Base-by-base conservation (phyloP, 1,140 invertebrate species). In the Psilanteris sp. region DNA sequence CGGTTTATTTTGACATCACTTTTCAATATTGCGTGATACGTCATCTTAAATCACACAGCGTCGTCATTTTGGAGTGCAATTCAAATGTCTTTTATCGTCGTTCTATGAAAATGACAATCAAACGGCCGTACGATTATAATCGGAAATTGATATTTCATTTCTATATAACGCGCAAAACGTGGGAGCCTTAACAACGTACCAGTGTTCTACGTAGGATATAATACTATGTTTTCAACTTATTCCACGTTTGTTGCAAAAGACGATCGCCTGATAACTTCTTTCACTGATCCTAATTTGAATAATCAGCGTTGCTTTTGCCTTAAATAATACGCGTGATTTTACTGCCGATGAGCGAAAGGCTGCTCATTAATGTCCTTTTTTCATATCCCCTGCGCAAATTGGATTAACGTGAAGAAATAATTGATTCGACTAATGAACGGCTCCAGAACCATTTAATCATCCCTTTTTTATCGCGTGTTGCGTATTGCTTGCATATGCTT, bases 281-380 rank as follows among this genome's bases (percentile, higher is more conserved):
- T 16, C 43, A 26, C n/a, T 10, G 10, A 46, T 31, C 29, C 31
- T 34, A 34, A 59, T 59, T 44, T 44, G 54, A 44, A 59, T 59
- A 59, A 59, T 44, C 43, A 43, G n/a, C n/a, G 29, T 11, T 41
- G 44, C 18, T 15, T 34, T 44, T 8, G 15, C 32, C 10, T 15
- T 8, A 24, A 52, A 36, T 52, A 52, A 39, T 54, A n/a, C 10
- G 27, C 50, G 20, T 14, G 20, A 59, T 34, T 34, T 61, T 61
- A 46, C 41, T 61, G 27, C 11, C 52, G 41, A 61, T 46, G 55
- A 46, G 41, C 41, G 55, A 61, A 61, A 46, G 41, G 39, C 15
- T 13, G 0, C 11, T 16, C 13, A 26, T 61, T 44, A 36, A 31
- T 26, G 24, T 9, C 39, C n/a, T 27, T 27, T 39, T 61, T 46